Conservation (phyloP, 2,797 vertebrate genomes). For the Catharus ustulatus region DNA sequence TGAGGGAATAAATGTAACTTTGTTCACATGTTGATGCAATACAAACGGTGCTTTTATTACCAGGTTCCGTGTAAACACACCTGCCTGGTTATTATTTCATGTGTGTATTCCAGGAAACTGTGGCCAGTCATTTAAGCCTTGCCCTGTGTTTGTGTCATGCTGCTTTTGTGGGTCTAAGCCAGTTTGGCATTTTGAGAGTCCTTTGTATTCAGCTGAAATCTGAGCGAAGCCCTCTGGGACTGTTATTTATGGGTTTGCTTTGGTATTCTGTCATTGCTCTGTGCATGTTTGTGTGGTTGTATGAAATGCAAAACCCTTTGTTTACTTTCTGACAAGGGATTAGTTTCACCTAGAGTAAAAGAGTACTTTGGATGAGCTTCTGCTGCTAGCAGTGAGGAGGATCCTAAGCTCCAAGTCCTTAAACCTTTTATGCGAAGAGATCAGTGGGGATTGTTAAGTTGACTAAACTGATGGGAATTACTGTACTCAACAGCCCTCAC, state of each 20-base stretch:
- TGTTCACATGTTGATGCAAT: background rate
- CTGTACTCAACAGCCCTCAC: background rate
- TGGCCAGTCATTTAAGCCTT: background rate
- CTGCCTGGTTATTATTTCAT: background rate
- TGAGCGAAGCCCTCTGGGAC: background rate
- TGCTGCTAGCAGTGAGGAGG: background rate
- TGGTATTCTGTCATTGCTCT: background rate
- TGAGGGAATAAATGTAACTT: background rate
- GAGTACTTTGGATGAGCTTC: background rate
- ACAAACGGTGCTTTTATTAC: background rate
- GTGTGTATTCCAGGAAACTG: background rate
- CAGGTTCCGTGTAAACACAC: background rate
- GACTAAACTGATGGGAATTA: slow-evolving; percentile 30
- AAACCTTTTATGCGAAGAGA: slow-evolving; percentile 40
- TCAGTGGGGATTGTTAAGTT: slow-evolving; percentile 26
- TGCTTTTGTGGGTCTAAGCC: background rate
- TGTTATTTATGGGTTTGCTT: background rate
- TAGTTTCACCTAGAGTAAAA: slow-evolving; percentile 18
- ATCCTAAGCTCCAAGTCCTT: slow-evolving; percentile 27
- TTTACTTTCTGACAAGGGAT: slow-evolving; percentile 21
- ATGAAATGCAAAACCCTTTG: background rate
- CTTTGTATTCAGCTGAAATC: background rate
- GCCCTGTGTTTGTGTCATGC: background rate
- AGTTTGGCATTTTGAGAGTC: background rate
- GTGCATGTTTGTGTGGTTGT: background rate